These are phyloP conservation scores for Tanytarsus gracilentus DNA, from an alignment of 2,888 invertebrate genomes.

Conservation along the genomic window DNA sequence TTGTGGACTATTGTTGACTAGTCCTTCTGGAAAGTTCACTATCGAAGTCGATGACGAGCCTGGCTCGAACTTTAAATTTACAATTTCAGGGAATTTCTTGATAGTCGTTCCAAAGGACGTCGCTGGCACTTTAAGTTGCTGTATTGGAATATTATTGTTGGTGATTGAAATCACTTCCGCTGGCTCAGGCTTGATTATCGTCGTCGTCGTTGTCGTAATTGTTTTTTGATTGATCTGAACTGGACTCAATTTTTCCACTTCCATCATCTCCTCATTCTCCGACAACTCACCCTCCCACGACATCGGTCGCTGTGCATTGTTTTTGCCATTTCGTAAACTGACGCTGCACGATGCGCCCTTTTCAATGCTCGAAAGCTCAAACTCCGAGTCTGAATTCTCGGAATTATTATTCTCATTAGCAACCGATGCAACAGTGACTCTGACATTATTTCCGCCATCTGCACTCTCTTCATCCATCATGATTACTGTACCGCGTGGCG, in stretches of 20 bases:
- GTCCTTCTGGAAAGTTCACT: constrained; percentile 33
- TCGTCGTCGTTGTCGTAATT: too few relatives aligned
- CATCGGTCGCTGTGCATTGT: constrained; percentile 65
- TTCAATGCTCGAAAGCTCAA: constrained; percentile 42
- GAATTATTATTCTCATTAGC: constrained; percentile 35
- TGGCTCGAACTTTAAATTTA: constrained; percentile 35
- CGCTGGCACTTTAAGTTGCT: constrained; percentile 24
- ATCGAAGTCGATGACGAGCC: constrained; percentile 25
- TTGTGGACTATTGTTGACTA: constrained; percentile 44
- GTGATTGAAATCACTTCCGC: constrained; percentile 31
- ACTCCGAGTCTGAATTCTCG: constrained; percentile 41
- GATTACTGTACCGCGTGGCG: constrained; percentile 40
- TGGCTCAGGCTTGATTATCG: constrained; percentile 34
- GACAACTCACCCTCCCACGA: constrained; percentile 91
- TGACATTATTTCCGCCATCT: constrained; percentile 31
- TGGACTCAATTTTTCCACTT: constrained; percentile 36
- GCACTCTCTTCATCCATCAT: constrained; percentile 34
- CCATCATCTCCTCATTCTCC: constrained; percentile 63
- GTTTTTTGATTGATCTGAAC: constrained; percentile 32
- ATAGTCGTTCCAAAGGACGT: constrained; percentile 2
- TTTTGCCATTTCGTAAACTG: constrained; percentile 46
- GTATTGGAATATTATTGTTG: constrained; percentile 7
- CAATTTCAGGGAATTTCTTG: constrained; percentile 27
- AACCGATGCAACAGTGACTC: constrained; percentile 35
- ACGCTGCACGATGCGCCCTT: constrained; percentile 40